Conservation (phyloP, 2,888 invertebrate genomes). For the Eilema caniola region DNA sequence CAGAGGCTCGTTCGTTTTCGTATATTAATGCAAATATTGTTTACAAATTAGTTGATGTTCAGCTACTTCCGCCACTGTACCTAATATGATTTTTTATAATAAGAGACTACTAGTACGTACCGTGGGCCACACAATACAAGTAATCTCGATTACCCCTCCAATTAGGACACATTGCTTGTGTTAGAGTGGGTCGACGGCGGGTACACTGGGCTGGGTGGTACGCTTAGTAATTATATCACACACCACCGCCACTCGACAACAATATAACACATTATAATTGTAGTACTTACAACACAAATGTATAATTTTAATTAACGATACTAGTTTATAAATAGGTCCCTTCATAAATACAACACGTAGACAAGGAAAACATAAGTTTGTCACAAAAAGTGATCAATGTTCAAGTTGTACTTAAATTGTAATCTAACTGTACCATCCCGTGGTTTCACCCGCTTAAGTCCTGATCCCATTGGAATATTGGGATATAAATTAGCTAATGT, state of each 20-base stretch:
- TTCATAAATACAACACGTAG: not conserved
- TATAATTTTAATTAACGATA: not conserved
- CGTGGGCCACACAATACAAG: not conserved
- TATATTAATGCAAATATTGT: not conserved
- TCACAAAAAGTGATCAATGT: not conserved
- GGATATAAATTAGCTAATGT: no score
- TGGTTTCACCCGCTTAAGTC: no score
- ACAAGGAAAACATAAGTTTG: not conserved
- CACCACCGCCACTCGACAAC: not conserved
- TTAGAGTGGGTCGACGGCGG: not conserved
- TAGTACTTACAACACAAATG: not conserved
- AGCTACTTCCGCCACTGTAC: not conserved
- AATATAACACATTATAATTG: not conserved
- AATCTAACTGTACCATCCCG: no score
- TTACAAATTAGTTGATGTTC: no score
- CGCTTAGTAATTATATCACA: not conserved
- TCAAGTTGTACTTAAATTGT: no score
- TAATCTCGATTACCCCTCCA: slow-evolving; percentile 4
- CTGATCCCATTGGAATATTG: no score
- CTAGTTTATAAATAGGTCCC: not conserved
- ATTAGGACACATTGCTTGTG: not conserved
- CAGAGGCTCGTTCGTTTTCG: no score
- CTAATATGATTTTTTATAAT: not conserved
- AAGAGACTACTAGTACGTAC: not conserved
- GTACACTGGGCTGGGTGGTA: not conserved